Percentiles rank a stretch among this genome's conserved stretches.
Conservation (phyloP, 2,113 vertebrate species). For the Drymodes brunneopygia region DNA sequence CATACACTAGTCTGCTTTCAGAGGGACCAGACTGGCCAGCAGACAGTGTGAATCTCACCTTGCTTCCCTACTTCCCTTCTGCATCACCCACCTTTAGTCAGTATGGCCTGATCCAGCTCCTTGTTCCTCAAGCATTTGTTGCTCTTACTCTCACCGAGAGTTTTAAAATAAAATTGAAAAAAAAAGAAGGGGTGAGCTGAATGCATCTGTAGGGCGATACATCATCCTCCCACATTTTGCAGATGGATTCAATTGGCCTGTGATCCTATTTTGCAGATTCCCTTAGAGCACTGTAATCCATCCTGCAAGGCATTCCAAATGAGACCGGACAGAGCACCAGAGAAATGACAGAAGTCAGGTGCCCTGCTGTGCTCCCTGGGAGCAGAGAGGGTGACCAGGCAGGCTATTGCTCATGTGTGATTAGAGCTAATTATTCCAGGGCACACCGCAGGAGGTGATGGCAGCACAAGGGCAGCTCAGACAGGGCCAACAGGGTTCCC, state of each 20-base stretch:
- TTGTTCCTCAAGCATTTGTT: neutral
- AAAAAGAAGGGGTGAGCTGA: neutral
- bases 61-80: neutral
- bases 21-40: neutral
- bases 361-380: accelerated
- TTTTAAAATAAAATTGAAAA: neutral
- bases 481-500: neutral
- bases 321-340: neutral
- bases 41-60: neutral
- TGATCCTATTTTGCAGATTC: conserved; percentile 48
- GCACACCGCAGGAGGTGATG: neutral
- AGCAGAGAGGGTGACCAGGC: neutral
- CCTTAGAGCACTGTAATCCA: conserved; percentile 24
- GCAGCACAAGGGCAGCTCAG: neutral
- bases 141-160: neutral
- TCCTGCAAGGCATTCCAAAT: neutral
- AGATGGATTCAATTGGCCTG: conserved; percentile 45
- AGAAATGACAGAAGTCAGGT: neutral
- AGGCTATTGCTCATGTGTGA: neutral
- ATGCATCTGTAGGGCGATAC: neutral
- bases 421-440: conserved; percentile 14
- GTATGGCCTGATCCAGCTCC: neutral
- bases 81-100: neutral
- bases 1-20: neutral
- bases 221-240: neutral